These are phyloP conservation scores for Montipora capricornis DNA, from an alignment of 64 coral and sea anemone genomes.

Conservation along the genomic window DNA sequence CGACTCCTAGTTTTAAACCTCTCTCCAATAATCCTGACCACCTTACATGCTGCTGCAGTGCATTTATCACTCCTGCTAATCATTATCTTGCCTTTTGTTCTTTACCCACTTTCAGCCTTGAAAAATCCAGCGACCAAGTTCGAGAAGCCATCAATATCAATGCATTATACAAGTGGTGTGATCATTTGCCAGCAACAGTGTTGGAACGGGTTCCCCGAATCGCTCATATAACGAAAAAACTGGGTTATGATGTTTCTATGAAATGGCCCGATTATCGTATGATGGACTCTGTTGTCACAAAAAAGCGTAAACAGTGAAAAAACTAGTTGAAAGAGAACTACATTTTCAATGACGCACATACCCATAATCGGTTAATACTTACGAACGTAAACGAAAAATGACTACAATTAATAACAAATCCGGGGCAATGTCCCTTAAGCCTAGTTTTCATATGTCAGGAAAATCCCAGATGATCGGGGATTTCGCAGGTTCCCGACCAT, in stretches of 20 bases:
- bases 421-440: too few relatives aligned
- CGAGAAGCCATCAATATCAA: constrained; percentile 68
- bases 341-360: not conserved
- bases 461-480: too few relatives aligned
- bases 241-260: constrained; percentile 80
- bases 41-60: too few relatives aligned
- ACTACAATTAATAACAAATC: too few relatives aligned
- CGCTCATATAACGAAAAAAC: constrained; percentile 61
- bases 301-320: not conserved
- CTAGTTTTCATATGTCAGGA: too few relatives aligned
- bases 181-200: constrained; percentile 6
- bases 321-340: not conserved
- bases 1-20: too few relatives aligned
- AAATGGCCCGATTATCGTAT: constrained; percentile 64
- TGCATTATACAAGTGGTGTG: constrained; percentile 81
- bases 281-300: constrained; percentile 26
- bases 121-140: constrained; percentile 95
- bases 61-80: not conserved
- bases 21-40: too few relatives aligned
- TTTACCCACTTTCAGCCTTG: constrained; percentile 60
- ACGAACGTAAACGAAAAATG: too few relatives aligned
- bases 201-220: constrained; percentile 23
- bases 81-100: not conserved
- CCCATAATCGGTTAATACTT: too few relatives aligned
- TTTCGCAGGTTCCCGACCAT: too few relatives aligned